Evolutionary conservation across 2,113 vertebrate species (phyloP).

Genomic region (Albula glossodonta): DNA sequence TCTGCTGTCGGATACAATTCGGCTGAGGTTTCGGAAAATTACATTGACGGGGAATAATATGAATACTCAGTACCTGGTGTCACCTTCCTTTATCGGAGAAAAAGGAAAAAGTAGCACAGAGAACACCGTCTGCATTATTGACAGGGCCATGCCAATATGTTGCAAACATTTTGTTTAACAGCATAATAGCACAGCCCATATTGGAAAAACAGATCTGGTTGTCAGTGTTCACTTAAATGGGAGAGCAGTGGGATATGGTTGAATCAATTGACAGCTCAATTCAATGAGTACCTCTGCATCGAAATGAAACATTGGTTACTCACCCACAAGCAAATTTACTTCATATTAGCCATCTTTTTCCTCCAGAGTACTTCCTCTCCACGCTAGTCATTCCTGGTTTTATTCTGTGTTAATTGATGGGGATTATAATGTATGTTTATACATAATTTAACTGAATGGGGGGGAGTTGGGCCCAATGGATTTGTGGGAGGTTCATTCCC

Average conservation of each 20-base stretch:
- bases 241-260: background rate
- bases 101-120: background rate
- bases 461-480: background rate
- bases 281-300: background rate
- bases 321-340: conserved; percentile 5
- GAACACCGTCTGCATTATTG: conserved; percentile 2
- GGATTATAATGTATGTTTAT: conserved; percentile 3
- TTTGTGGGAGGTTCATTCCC: background rate
- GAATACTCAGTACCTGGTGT: background rate
- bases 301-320: background rate
- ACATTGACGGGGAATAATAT: background rate
- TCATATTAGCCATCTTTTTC: background rate
- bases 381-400: background rate
- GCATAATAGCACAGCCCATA: background rate
- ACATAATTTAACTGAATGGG: background rate
- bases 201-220: background rate
- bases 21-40: background rate
- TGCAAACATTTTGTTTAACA: background rate
- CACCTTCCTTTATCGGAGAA: background rate
- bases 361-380: background rate
- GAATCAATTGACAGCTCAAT: background rate
- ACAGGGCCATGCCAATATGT: background rate
- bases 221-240: background rate
- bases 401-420: background rate
- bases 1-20: background rate